Percentiles rank a stretch among this genome's conserved stretches.
These are phyloP conservation scores for Poeciliopsis occidentalis DNA, from an alignment of 2,113 vertebrate genomes.

Conservation along the genomic window DNA sequence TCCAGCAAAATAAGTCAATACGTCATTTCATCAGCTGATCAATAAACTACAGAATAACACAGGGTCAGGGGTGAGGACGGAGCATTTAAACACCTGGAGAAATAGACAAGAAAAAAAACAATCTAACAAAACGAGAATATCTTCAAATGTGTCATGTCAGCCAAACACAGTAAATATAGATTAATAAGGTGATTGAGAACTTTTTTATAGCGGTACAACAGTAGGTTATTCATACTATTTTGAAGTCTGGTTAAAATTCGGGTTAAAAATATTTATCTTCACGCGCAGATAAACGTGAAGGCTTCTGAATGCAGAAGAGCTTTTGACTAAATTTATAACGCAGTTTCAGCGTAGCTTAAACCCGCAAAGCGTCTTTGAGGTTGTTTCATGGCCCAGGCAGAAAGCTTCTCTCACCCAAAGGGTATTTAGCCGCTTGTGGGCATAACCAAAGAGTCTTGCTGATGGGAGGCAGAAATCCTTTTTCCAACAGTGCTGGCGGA, in stretches of 20 bases:
- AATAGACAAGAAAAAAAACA: background rate
- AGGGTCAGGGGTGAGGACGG: background rate
- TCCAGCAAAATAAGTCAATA: background rate
- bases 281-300: too few relatives aligned
- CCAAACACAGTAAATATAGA: background rate
- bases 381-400: background rate
- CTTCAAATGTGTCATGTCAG: background rate
- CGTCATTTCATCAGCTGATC: background rate
- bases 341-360: constrained; percentile 21
- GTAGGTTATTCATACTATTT: background rate
- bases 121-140: background rate
- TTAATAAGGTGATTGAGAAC: background rate
- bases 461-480: constrained; percentile 27
- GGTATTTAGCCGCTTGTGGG: constrained; percentile 23
- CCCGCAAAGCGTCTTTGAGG: background rate
- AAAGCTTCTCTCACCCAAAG: constrained; percentile 7
- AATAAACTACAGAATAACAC: background rate
- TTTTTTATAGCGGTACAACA: background rate
- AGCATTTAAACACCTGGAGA: background rate
- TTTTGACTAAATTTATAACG: constrained; percentile 5
- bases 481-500: constrained; percentile 5
- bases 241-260: background rate
- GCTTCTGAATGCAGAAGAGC: background rate
- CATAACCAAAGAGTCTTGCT: constrained; percentile 22
- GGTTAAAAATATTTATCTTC: background rate